Evolutionary conservation across 1,140 invertebrate genomes (phyloP).

Genomic region (Sinonovacula constricta): DNA sequence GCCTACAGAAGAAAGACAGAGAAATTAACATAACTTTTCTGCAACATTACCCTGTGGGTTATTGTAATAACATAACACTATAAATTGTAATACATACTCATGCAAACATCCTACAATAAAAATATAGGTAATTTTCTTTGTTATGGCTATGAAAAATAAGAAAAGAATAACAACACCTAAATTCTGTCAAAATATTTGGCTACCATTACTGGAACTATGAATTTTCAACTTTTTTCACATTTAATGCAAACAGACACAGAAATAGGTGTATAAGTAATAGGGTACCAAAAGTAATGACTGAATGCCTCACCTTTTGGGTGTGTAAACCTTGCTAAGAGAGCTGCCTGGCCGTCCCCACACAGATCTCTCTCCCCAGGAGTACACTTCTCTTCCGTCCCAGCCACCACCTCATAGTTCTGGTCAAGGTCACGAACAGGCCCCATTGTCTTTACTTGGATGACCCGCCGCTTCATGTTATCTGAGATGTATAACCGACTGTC

Average conservation of each 20-base stretch:
- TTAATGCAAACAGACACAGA: too few relatives aligned
- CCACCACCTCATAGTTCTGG: constrained; percentile 95
- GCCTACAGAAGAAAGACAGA: constrained; percentile 59
- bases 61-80: too few relatives aligned
- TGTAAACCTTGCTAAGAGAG: constrained; percentile 93
- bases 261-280: too few relatives aligned
- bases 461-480: constrained; percentile 96
- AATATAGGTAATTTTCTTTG: too few relatives aligned
- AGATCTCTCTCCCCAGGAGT: constrained; percentile 96
- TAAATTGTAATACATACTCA: constrained; percentile 1
- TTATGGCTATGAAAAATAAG: too few relatives aligned
- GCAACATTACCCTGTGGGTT: too few relatives aligned
- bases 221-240: too few relatives aligned
- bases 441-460: constrained; percentile 92
- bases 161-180: too few relatives aligned
- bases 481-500: constrained; percentile 97
- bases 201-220: too few relatives aligned
- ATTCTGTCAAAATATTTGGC: too few relatives aligned
- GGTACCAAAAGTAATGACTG: too few relatives aligned
- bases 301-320: constrained; percentile 91
- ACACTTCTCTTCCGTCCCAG: constrained; percentile 96
- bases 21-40: not conserved
- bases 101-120: not conserved
- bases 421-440: constrained; percentile 86
- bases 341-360: constrained; percentile 95